phyloP scores from a whole-genome alignment of 2,797 vertebrate genomes.

The Acanthornis magna region DNA sequence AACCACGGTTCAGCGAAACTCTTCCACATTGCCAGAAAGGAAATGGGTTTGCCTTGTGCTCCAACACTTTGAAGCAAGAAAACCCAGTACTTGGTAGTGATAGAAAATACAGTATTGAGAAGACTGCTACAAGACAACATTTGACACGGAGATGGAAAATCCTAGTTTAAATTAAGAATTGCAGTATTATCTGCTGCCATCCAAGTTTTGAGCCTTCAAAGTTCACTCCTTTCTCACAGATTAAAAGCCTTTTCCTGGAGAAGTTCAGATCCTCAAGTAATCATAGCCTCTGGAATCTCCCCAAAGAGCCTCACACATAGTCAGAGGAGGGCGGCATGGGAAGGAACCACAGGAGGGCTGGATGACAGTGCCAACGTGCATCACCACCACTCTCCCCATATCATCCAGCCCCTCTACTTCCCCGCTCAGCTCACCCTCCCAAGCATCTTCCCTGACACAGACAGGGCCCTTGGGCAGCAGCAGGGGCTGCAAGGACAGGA shows the following conservation, averaged over 20 bases:
- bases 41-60: not conserved
- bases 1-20: rapidly evolving
- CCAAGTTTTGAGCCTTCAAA: not conserved
- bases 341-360: not conserved
- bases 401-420: not conserved
- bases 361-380: rapidly evolving
- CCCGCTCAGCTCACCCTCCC: not conserved
- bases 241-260: not conserved
- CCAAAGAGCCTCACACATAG: not conserved
- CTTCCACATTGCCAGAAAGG: not conserved
- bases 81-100: not conserved
- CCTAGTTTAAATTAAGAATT: not conserved
- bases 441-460: not conserved
- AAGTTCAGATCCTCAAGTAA: not conserved
- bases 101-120: not conserved
- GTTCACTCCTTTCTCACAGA: not conserved
- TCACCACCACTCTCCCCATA: not conserved
- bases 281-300: not conserved
- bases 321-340: not conserved
- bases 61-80: not conserved
- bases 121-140: not conserved
- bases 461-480: not conserved
- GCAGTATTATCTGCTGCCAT: not conserved
- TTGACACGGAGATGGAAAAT: not conserved
- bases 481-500: not conserved